A percentile compares a stretch with the other conserved stretches of the same genome.
Conservation (phyloP, 2,797 vertebrate genomes). For the Chaenodraco wilsoni region DNA sequence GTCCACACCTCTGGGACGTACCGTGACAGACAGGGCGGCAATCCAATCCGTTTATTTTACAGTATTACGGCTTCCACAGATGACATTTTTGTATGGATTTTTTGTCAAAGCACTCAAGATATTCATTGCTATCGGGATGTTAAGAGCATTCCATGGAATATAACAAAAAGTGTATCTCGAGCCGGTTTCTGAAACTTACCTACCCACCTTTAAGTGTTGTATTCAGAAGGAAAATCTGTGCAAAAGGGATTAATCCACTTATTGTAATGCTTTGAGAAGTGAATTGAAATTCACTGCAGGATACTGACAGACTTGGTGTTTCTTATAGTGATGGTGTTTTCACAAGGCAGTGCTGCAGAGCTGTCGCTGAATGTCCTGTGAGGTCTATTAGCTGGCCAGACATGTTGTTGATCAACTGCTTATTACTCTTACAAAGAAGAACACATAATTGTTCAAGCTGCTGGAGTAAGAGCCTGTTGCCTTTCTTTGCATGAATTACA, state of each 20-base stretch:
- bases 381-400: slow-evolving; percentile 2
- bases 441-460: neutral
- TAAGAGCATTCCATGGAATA: too few relatives aligned
- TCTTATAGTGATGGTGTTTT: slow-evolving; percentile 15
- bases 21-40: too few relatives aligned
- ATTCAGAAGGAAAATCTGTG: slow-evolving; percentile 62
- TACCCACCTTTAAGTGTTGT: slow-evolving; percentile 1
- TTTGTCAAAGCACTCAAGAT: too few relatives aligned
- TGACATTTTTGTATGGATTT: too few relatives aligned
- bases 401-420: slow-evolving; percentile 15
- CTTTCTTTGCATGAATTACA: slow-evolving; percentile 1
- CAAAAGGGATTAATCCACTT: slow-evolving; percentile 78
- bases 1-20: too few relatives aligned
- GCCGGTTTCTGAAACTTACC: too few relatives aligned
- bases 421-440: slow-evolving; percentile 10
- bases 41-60: too few relatives aligned
- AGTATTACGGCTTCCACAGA: too few relatives aligned
- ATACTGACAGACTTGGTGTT: slow-evolving; percentile 27
- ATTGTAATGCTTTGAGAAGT: slow-evolving; percentile 36
- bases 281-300: slow-evolving; percentile 48
- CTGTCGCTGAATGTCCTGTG: slow-evolving; percentile 20
- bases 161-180: too few relatives aligned
- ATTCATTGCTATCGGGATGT: too few relatives aligned
- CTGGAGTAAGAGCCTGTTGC: neutral
- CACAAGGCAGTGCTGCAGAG: slow-evolving; percentile 14